Base-by-base conservation (phyloP, 1,140 invertebrate species). In the Maconellicoccus hirsutus region DNA sequence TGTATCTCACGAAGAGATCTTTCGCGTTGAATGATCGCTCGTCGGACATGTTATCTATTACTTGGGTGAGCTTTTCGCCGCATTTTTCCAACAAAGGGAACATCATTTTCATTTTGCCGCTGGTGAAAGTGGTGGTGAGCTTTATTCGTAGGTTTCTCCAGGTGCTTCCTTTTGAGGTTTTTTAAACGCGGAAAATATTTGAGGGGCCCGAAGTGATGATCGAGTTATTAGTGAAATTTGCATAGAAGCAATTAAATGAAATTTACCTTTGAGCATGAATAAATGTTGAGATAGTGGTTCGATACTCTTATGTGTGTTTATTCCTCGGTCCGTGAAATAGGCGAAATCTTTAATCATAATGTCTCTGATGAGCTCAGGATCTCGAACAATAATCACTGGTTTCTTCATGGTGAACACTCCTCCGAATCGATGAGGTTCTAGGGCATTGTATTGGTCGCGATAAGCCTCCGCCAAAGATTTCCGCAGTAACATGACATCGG, bases 321-420 rank as follows among this genome's bases (percentile, higher is more conserved):
- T 25, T 22, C 61, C 61, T 1, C 83, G 75, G 72, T 85, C 82
- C 8, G 79, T 76, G 73, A 86, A 86, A 77, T 83, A 75, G 72
- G 84, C 81, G 76, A 84, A 85, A 76, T 86, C 84, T 74, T 80
- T 79, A 25, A 85, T 82, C 59, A 82, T 77, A 38, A 86, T 74
- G 25, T 78, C 74, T 77, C 84, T 85, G 0, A 86, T 81, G 8
- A 86, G 70, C 3, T 85, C 82, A 10, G 82, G 79, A 75, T 84
- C 82, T 39, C 71, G 80, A 0, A 88, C 72, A 10, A 87, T 71
- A 2, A 86, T 73, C 29, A 78, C 72, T 38, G 81, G 80, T 71
- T 77, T 77, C 61, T 79, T 74, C 25, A 83, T 80, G 73, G 83
- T 81, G 76, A 81, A 84, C 73, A 78, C 78, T 8, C 83, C 83